These are phyloP conservation scores for Hemichromis elongatus DNA, from an alignment of 2,113 vertebrate species.

Conservation along the genomic window DNA sequence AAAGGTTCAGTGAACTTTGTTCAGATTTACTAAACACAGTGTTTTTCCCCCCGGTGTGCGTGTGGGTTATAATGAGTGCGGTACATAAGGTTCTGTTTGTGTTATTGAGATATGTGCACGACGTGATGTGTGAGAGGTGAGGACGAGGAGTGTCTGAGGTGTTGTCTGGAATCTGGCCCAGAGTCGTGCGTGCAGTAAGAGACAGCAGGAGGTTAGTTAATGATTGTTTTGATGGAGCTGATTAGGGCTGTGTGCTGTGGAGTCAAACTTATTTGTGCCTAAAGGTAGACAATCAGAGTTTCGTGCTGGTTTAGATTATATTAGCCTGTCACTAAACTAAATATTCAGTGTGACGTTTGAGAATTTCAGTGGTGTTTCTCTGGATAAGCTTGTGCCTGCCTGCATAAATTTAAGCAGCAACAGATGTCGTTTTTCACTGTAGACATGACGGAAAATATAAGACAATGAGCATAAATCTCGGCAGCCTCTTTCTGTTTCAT, in stretches of 20 bases:
- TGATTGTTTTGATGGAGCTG: conserved; percentile 70
- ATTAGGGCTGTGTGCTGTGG: conserved; percentile 59
- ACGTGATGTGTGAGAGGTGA: neutral
- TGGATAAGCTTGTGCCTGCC: neutral
- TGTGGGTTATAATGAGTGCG: neutral
- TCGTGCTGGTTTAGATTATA: conserved; percentile 13
- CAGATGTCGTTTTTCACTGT: conserved; percentile 1
- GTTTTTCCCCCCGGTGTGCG: neutral
- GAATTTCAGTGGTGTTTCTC: neutral
- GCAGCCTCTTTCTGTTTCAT: conserved; percentile 50
- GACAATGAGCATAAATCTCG: conserved; percentile 41
- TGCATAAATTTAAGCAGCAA: neutral
- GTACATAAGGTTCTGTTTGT: conserved; percentile 18
- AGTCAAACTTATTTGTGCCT: conserved; percentile 50
- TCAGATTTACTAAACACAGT: neutral
- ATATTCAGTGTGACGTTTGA: neutral
- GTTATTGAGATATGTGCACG: neutral
- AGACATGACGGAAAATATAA: conserved; percentile 17
- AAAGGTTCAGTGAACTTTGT: neutral
- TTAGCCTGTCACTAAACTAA: neutral
- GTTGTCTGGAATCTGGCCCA: conserved; percentile 3
- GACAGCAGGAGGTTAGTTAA: conserved; percentile 59
- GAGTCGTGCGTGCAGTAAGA: conserved; percentile 6
- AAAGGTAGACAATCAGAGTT: conserved; percentile 35
- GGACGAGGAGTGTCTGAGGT: conserved; percentile 5